Base-by-base conservation (phyloP, 2,888 invertebrate species). In the Drosophila helvetica region DNA sequence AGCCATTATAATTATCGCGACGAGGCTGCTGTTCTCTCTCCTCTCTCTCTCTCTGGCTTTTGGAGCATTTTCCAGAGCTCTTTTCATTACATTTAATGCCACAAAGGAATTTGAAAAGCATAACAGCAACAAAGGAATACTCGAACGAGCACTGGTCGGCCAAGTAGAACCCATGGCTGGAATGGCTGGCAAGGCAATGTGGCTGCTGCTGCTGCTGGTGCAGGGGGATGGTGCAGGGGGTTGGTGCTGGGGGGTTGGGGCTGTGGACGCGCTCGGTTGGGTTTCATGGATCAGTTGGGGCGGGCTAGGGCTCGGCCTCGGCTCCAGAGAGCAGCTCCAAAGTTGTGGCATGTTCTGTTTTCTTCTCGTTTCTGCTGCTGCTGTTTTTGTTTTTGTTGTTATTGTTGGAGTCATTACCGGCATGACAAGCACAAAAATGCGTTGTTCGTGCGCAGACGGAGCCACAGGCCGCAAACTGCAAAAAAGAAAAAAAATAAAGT, bases 271-370 rank as follows among this genome's bases (percentile, higher is more conserved):
- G 84, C 88, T 80, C 82, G 88, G 90, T 79, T 90, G 90, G 83
- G 61, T 89, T 90, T 88, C 90, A 90, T 90, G 90, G 90, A 89
- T 90, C 88, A 89, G 90, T 87, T 89, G 88, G 88, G 75, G 90
- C 79, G 85, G 83, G 68, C 67, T 75, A 7, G 27, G 27, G 8
- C 27, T 25, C 7, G 25, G 7, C 25, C 7, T 27, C 8, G 27
- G 8, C 27, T 27, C 27, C 27, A 27, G 12, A 66, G 55, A 65
- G 65, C 68, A 83, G 85, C 87, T 82, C 82, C 87, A 82, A 86
- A 64, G 74, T 68, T 75, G 77, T 70, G 78, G 76, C 85, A 83
- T 78, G 85, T 86, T 76, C 73, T 74, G 68, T 80, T 78, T 42
- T 65, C 7, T 30, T 18, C 18, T 46, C 19, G 38, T 15, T 43